Evolutionary conservation across 2,888 invertebrate genomes (phyloP), one percentile per base, ranked within the genome.

Genomic region (Drosophila paucipuncta): DNA sequence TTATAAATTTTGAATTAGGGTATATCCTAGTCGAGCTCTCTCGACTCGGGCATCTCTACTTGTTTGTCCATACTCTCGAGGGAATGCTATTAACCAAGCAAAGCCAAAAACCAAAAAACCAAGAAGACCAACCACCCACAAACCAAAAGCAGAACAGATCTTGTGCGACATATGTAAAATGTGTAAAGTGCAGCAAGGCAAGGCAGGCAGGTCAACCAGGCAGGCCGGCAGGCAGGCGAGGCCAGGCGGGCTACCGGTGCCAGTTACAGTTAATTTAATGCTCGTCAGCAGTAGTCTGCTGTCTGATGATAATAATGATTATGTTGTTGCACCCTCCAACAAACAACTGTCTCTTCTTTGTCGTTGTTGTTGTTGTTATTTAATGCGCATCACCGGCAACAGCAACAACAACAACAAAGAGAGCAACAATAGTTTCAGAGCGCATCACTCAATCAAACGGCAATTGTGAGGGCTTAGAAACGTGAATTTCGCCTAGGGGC

Each of bases 381-480:
- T 83, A 76, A 62, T 74, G 77, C 80, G 70, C 72, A 72, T 76
- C 77, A 69, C 67, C 58, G 61, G 57, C 62, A 65, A 60, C 57
- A 68, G 30, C 62, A 35, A 69, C 50, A 30, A 33, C 62, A 35
- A 73, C 54, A 31, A 55, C 53, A 25, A 47, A 47, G 47, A 47
- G 47, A 47, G 47, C 47, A 47, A 47, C 47, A 47, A 47, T 47
- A 47, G 47, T 47, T 47, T 25, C 47, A 53, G 50, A 30, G 65
- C 84, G 87, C 90, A 91, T 90, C 89, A 92, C 88, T 92, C 92
- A 92, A 92, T 92, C 92, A 92, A 92, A 92, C 78, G 85, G 85
- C 92, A 91, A 91, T 92, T 90, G 91, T 74, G 70, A 90, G 87
- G 91, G 89, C 89, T 91, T 91, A 90, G 58, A 53, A 71, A 69